phyloP scores from a whole-genome alignment of 2,888 invertebrate genomes.

The Acanthopleura granulata region DNA sequence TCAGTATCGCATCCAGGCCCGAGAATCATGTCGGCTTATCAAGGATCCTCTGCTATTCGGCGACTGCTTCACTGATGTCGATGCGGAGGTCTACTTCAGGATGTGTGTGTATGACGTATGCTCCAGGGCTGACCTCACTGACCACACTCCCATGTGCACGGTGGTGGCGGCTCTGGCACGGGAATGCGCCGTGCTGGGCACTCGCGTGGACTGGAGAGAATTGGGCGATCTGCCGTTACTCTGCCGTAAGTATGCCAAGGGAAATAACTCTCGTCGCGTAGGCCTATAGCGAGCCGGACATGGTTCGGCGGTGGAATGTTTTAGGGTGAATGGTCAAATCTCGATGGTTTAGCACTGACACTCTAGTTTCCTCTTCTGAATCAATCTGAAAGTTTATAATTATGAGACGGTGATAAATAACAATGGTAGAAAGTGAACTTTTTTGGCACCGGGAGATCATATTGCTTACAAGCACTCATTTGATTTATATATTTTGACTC shows the following conservation, averaged over 20 bases:
- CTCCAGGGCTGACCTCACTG: constrained; percentile 73
- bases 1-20: constrained; percentile 15
- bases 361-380: no score
- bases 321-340: no score
- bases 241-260: constrained; percentile 7
- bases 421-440: no score
- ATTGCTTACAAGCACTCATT: no score
- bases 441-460: no score
- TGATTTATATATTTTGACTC: no score
- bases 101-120: constrained; percentile 89
- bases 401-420: no score
- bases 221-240: constrained; percentile 53
- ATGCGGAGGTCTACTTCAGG: constrained; percentile 82
- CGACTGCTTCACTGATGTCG: constrained; percentile 82
- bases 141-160: constrained; percentile 68
- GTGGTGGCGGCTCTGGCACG: constrained; percentile 83
- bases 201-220: constrained; percentile 81
- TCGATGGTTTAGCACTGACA: no score
- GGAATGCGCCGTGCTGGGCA: constrained; percentile 80
- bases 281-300: no score
- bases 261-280: no score
- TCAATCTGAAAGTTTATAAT: no score
- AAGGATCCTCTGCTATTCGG: constrained; percentile 26
- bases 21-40: constrained; percentile 21
- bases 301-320: no score